phyloP scores from a whole-genome alignment of 1,140 invertebrate genomes.

The Ceratosolen fusciceps region DNA sequence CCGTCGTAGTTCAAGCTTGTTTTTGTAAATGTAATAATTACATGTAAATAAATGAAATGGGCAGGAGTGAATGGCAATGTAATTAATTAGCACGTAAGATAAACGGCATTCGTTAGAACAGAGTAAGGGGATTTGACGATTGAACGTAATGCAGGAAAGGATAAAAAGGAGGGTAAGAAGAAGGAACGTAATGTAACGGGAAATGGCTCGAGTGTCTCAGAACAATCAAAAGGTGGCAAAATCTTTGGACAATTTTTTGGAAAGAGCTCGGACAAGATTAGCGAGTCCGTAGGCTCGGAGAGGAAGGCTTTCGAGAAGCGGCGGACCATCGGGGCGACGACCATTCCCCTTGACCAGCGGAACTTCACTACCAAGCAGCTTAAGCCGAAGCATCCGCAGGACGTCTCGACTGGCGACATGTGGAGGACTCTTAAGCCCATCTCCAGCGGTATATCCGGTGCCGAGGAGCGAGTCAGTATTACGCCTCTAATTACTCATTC shows the following conservation, averaged over 20 bases:
- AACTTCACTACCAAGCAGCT: conserved; percentile 77
- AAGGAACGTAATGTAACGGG: conserved; percentile 58
- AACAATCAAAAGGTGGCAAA: conserved; percentile 59
- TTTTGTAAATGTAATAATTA: too few relatives aligned
- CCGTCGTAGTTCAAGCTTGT: too few relatives aligned
- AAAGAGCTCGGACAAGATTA: conserved; percentile 57
- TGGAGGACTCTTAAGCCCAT: conserved; percentile 82
- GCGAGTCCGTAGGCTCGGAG: conserved; percentile 59
- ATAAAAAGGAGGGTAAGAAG: conserved; percentile 59
- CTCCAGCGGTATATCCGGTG: conserved; percentile 75
- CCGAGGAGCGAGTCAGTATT: conserved; percentile 74
- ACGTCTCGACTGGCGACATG: conserved; percentile 80
- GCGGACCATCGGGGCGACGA: conserved; percentile 78
- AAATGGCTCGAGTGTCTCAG: conserved; percentile 46
- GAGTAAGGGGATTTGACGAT: not conserved
- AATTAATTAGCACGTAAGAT: too few relatives aligned
- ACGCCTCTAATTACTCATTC: not conserved
- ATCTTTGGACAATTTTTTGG: conserved; percentile 64
- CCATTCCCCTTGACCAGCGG: conserved; percentile 79
- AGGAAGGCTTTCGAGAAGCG: conserved; percentile 74
- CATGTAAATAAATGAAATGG: too few relatives aligned
- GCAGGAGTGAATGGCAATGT: too few relatives aligned
- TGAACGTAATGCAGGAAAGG: conserved; percentile 12
- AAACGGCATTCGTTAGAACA: too few relatives aligned
- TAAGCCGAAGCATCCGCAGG: conserved; percentile 70